Base-by-base conservation (phyloP, 2,888 invertebrate species). In the Listrodromus nycthemerus region DNA sequence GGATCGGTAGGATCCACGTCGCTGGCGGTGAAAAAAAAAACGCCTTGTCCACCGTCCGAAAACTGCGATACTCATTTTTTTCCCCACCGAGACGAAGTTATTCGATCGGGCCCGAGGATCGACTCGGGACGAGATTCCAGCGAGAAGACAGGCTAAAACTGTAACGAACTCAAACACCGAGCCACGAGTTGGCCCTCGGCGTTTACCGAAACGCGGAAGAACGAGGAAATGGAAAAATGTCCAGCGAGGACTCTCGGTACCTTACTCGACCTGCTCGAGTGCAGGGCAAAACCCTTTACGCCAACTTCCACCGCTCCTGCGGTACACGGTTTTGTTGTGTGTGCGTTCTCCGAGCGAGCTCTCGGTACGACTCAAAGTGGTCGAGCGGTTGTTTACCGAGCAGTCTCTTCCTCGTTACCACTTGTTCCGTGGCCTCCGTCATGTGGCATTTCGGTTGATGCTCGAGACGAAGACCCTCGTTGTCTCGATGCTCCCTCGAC, bases 381-480 rank as follows among this genome's bases (percentile, higher is more conserved):
- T 83, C 66, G 77, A 58, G 77, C 45, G 75, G 58, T 83, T 83
- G 83, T 83, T 83, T 80, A 76, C 83, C 27, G 71, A 71, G 58
- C 67, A 70, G 33, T 27, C 61, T 84, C 41, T 75, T 45, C 41
- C 78, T 52, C 80, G 50, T 24, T 71, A 67, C 76, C 81, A 65
- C 66, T 65, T 65, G 76, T 50, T 55, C 41, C 45, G 27, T 66
- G n/a, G 73, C 21, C 19, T 2, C 52, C 8, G 1, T 37, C 67
- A 79, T 67, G 76, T 82, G 69, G 65, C 63, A 66, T 83, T 80
- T 78, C 66, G 77, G 52, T 77, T 63, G 61, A 58, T 77, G 78
- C 83, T 74, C 65, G 69, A 75, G 50, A 50, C 19, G 33, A 48
- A 74, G 50, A 27, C 37, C 10, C 37, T 37, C 37, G 37, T 37